Evolutionary conservation across 2,888 invertebrate species (phyloP).

Genomic region (Biston stratarius): DNA sequence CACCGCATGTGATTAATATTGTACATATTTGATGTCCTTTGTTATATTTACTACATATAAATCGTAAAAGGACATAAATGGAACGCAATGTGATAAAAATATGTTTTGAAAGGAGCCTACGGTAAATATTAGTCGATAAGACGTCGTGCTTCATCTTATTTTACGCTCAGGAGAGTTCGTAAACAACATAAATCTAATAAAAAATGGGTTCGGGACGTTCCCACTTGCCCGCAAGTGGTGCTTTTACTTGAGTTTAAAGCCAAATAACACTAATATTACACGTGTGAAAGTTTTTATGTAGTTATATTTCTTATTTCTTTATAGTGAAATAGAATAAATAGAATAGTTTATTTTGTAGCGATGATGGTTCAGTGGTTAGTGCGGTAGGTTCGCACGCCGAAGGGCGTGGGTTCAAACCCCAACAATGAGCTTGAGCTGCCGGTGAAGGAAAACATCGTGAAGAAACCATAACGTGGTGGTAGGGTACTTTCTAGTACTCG

Average conservation of each 20-base stretch:
- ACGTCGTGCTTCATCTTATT: constrained; percentile 25
- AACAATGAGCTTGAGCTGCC: too few species aligned
- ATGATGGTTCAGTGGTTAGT: too few species aligned
- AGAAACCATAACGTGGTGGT: too few species aligned
- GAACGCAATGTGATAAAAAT: constrained; percentile 8
- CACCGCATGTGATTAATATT: too few species aligned
- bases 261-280: neutral
- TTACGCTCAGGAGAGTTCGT: constrained; percentile 16
- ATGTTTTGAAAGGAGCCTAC: constrained; percentile 5
- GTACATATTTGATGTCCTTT: neutral
- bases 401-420: too few species aligned
- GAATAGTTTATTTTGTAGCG: too few species aligned
- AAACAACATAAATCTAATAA: constrained; percentile 30
- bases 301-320: too few species aligned
- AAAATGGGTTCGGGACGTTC: neutral
- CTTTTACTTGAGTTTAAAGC: neutral
- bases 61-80: constrained; percentile 3
- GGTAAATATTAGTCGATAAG: constrained; percentile 25
- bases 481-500: too few species aligned
- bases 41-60: neutral
- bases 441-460: too few species aligned
- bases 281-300: too few species aligned
- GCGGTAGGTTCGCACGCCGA: too few species aligned
- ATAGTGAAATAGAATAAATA: too few species aligned
- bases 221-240: neutral